Conservation (phyloP, 2,113 vertebrate genomes). For the Phylloscopus whistleri region DNA sequence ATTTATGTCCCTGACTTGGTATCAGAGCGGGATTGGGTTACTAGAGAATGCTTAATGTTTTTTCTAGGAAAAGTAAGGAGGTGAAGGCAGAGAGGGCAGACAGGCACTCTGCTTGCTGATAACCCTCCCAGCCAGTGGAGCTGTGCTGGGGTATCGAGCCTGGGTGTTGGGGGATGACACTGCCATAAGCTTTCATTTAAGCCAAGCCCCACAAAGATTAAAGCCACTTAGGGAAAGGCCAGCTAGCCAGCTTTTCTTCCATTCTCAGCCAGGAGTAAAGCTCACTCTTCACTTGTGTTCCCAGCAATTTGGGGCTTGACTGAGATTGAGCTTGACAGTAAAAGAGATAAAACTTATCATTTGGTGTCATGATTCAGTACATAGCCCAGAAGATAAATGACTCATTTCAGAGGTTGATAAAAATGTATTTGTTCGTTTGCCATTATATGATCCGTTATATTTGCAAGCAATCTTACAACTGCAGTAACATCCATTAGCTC, state of each 20-base stretch:
- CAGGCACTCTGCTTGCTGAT: neutral
- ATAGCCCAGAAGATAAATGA: conserved; percentile 55
- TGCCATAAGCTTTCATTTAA: conserved; percentile 5
- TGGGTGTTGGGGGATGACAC: neutral
- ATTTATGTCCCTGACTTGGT: conserved; percentile 22
- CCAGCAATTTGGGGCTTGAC: conserved; percentile 59
- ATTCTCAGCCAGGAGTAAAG: neutral
- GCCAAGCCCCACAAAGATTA: conserved; percentile 27
- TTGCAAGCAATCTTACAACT: conserved; percentile 30
- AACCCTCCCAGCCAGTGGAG: neutral
- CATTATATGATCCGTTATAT: conserved; percentile 53
- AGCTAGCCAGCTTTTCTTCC: neutral
- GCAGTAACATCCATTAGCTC: conserved; percentile 40
- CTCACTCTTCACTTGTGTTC: neutral
- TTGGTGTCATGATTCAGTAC: conserved; percentile 69
- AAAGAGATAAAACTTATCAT: conserved; percentile 72
- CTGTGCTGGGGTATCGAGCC: neutral
- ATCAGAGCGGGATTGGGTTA: neutral
- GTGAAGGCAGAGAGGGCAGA: conserved; percentile 42
- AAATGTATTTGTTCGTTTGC: conserved; percentile 67
- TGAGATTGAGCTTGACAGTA: conserved; percentile 74
- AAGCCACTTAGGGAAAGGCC: conserved; percentile 36
- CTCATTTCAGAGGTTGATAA: conserved; percentile 71
- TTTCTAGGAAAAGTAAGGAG: conserved; percentile 5
- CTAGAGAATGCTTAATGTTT: neutral